Conservation (phyloP, 1,140 invertebrate genomes). For the Anagrus nilaparvatae region DNA sequence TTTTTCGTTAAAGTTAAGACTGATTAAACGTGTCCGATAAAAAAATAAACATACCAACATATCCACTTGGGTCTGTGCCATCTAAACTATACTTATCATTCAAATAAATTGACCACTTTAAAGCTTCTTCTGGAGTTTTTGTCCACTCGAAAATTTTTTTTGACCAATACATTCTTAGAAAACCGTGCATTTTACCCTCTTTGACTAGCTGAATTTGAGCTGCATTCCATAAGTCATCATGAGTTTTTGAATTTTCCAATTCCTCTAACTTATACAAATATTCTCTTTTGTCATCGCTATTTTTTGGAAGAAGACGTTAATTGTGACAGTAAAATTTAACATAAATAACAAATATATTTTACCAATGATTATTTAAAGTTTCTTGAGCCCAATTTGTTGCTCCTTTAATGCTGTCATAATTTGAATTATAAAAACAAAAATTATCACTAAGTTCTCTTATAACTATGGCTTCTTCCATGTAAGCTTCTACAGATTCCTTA, state of each 20-base stretch:
- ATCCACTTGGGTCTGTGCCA: conserved; percentile 83
- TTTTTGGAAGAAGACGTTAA: conserved; percentile 14
- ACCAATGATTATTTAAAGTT: conserved; percentile 65
- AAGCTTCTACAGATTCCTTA: conserved; percentile 63
- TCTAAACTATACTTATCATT: conserved; percentile 85
- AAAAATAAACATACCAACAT: conserved; percentile 61
- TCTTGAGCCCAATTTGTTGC: conserved; percentile 72
- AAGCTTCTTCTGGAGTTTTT: conserved; percentile 62
- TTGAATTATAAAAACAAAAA: conserved; percentile 80
- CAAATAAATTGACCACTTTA: conserved; percentile 66
- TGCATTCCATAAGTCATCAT: conserved; percentile 88
- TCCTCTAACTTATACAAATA: conserved; percentile 64
- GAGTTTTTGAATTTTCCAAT: conserved; percentile 72
- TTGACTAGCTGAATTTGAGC: conserved; percentile 71
- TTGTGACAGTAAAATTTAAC: too few relatives aligned
- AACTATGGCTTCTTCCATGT: conserved; percentile 80
- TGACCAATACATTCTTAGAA: conserved; percentile 90
- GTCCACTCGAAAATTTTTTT: conserved; percentile 90
- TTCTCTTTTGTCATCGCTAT: conserved; percentile 63
- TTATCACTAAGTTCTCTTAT: conserved; percentile 80
- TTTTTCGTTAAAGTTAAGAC: too few relatives aligned
- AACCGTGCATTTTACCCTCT: conserved; percentile 87
- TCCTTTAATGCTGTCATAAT: conserved; percentile 77
- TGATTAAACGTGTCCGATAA: too few relatives aligned
- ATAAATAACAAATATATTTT: too few relatives aligned